Conservation (phyloP, 2,797 vertebrate genomes). For the Aphelocoma californica region DNA sequence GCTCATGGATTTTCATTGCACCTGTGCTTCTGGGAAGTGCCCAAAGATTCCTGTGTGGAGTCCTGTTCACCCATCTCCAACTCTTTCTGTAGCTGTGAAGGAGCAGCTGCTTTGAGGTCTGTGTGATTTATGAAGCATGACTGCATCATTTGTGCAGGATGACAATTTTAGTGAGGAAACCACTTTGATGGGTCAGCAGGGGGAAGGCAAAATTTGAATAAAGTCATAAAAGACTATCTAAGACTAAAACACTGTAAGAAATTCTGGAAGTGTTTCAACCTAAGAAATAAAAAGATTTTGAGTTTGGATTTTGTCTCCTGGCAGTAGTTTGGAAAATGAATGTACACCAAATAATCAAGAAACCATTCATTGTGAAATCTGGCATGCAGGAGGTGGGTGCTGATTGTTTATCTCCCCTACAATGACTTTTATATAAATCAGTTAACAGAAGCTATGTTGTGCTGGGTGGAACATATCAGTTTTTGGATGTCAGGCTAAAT, state of each 20-base stretch:
- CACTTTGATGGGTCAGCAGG: slow-evolving; percentile 26
- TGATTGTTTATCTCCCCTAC: neutral
- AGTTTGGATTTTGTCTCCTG: neutral
- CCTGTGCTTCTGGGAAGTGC: slow-evolving; percentile 18
- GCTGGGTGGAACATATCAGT: neutral
- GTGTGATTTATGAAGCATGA: slow-evolving; percentile 21
- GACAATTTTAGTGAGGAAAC: slow-evolving; percentile 25
- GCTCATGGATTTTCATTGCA: slow-evolving; percentile 17
- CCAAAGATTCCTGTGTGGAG: neutral
- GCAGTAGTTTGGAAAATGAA: neutral
- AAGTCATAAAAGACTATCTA: neutral
- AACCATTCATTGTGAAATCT: neutral
- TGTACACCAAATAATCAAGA: neutral
- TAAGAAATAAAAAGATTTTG: neutral
- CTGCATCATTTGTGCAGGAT: slow-evolving; percentile 29
- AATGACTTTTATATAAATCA: neutral
- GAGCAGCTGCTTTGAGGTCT: slow-evolving; percentile 38
- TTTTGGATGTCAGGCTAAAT: neutral
- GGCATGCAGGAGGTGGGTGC: neutral
- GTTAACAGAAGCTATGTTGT: neutral
- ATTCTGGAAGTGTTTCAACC: slow-evolving; percentile 12
- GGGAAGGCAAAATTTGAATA: slow-evolving; percentile 28
- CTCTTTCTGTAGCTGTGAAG: neutral
- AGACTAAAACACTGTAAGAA: neutral
- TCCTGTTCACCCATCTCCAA: neutral